Evolutionary conservation across 2,113 vertebrate species (phyloP).

Genomic region (Helogale parvula): DNA sequence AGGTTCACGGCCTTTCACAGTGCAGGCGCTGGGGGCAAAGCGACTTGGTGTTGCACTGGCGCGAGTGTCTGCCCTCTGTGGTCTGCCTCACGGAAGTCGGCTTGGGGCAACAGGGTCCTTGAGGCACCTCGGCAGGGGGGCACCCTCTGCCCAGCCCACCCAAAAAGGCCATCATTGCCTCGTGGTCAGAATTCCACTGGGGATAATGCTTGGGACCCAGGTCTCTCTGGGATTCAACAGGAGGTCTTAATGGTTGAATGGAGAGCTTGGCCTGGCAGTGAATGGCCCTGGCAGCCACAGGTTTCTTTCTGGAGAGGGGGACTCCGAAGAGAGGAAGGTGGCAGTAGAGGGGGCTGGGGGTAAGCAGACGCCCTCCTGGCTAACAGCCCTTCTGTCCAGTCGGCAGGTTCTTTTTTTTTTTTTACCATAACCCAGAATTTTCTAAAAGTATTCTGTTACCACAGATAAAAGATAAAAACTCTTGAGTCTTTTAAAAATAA

Average conservation of each 20-base stretch:
- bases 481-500: background rate
- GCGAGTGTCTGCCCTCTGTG: background rate
- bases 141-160: background rate
- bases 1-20: background rate
- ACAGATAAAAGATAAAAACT: constrained; percentile 17
- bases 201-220: background rate
- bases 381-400: background rate
- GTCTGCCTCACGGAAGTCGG: background rate
- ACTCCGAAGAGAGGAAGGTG: background rate
- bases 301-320: background rate
- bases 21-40: background rate
- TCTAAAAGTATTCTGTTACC: constrained; percentile 37
- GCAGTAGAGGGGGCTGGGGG: background rate
- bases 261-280: background rate
- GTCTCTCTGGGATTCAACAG: background rate
- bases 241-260: background rate
- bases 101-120: too few species aligned
- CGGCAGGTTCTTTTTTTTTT: background rate
- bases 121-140: background rate
- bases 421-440: background rate
- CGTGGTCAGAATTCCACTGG: background rate
- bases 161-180: background rate
- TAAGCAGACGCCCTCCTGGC: background rate
- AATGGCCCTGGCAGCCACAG: background rate
- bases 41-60: too few species aligned